Percentiles rank a stretch among this genome's conserved stretches.
These are phyloP conservation scores for Gavialis gangeticus DNA, from an alignment of 2,113 vertebrate species.

Conservation along the genomic window DNA sequence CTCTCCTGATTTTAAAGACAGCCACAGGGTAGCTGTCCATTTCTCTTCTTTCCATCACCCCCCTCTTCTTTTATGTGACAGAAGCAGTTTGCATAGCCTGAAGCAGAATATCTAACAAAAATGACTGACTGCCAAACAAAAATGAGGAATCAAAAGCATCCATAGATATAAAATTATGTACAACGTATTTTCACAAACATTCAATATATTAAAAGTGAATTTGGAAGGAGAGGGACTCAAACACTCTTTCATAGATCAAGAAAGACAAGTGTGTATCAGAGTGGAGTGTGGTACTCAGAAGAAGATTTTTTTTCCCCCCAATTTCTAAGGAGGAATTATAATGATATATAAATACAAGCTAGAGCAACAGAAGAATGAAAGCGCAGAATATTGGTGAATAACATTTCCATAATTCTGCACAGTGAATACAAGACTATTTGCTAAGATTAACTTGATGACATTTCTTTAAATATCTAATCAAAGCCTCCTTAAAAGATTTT, in stretches of 20 bases:
- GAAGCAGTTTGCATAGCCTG: background rate
- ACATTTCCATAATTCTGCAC: slow-evolving; percentile 47
- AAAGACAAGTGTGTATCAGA: background rate
- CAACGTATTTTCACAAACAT: background rate
- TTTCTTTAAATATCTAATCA: slow-evolving; percentile 26
- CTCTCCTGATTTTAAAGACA: background rate
- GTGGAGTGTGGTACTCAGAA: slow-evolving; percentile 12
- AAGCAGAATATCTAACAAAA: background rate
- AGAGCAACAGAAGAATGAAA: slow-evolving; percentile 24
- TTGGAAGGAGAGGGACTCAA: background rate
- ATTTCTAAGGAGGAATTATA: slow-evolving; percentile 43
- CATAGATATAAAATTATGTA: background rate
- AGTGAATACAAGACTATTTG: slow-evolving; percentile 18
- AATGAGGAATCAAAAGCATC: slow-evolving; percentile 4
- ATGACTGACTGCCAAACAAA: background rate
- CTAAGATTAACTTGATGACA: slow-evolving; percentile 8
- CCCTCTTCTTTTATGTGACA: background rate
- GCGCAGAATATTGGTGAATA: slow-evolving; percentile 36
- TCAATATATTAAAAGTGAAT: background rate
- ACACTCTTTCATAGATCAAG: slow-evolving; percentile 32
- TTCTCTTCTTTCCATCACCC: background rate
- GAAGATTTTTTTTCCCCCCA: background rate
- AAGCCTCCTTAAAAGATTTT: background rate
- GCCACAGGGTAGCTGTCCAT: background rate
- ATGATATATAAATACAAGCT: slow-evolving; percentile 67